phyloP scores from a whole-genome alignment of 2,113 vertebrate genomes.

The Machaerirhynchus nigripectus region DNA sequence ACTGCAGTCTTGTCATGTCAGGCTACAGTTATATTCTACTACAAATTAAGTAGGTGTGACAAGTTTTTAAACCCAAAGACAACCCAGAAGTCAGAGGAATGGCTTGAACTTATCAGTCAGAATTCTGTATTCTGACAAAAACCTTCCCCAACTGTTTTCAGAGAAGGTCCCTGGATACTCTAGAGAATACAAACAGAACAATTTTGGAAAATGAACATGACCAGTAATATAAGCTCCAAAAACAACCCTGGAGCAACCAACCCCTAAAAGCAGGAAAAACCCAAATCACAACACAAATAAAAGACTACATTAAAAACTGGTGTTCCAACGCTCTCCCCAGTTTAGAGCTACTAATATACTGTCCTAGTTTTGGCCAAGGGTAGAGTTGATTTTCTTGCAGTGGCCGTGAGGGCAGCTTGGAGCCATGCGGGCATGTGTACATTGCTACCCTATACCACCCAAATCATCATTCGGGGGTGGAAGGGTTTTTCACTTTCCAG shows the following conservation, averaged over 20 bases:
- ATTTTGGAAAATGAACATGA: not conserved
- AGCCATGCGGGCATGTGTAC: not conserved
- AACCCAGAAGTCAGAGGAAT: not conserved
- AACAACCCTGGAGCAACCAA: not conserved
- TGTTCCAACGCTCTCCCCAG: not conserved
- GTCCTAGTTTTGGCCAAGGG: not conserved
- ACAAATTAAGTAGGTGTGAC: not conserved
- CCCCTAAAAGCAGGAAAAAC: not conserved
- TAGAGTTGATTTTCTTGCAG: not conserved
- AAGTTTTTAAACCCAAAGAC: not conserved
- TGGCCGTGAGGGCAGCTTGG: not conserved
- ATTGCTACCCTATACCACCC: not conserved
- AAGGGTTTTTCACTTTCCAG: not conserved
- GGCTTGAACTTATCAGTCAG: not conserved
- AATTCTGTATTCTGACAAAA: not conserved
- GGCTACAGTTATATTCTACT: not conserved
- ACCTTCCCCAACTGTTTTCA: not conserved
- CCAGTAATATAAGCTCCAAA: not conserved
- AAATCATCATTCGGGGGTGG: not conserved
- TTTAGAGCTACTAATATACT: not conserved
- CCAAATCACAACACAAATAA: not conserved
- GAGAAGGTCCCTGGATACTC: not conserved
- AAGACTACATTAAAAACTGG: not conserved
- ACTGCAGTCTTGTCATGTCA: not conserved
- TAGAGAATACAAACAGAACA: not conserved